Conservation (phyloP, 2,113 vertebrate species). For the Chrysochloris asiatica region DNA sequence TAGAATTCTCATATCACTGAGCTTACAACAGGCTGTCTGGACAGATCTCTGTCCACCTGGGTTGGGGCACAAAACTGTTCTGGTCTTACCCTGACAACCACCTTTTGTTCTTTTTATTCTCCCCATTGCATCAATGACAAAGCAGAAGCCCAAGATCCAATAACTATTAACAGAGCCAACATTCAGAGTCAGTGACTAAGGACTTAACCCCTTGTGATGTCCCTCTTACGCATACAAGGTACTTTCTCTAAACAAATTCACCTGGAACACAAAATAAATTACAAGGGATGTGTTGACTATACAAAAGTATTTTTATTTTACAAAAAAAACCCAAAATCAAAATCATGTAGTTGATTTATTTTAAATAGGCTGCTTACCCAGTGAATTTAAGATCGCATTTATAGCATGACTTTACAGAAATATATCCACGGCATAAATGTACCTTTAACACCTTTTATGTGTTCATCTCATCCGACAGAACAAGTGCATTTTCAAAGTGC, state of each 20-base stretch:
- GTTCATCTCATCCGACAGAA: constrained; percentile 43
- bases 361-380: not conserved
- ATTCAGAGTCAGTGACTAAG: not conserved
- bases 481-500: constrained; percentile 38
- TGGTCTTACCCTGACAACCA: too few species aligned
- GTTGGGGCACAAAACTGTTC: not conserved
- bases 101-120: constrained; percentile 15
- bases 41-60: not conserved
- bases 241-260: constrained; percentile 22
- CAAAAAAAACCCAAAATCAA: not conserved
- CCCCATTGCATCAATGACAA: not conserved
- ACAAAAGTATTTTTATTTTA: constrained; percentile 57
- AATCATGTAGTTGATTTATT: not conserved
- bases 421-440: not conserved
- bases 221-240: not conserved
- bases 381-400: not conserved
- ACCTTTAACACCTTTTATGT: not conserved
- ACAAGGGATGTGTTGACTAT: not conserved
- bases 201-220: not conserved
- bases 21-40: not conserved
- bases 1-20: not conserved
- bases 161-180: not conserved
- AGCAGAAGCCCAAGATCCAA: not conserved
- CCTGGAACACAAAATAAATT: constrained; percentile 31
- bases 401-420: too few species aligned